phyloP scores from a whole-genome alignment of 2,888 invertebrate species.

The Tipula helvola region DNA sequence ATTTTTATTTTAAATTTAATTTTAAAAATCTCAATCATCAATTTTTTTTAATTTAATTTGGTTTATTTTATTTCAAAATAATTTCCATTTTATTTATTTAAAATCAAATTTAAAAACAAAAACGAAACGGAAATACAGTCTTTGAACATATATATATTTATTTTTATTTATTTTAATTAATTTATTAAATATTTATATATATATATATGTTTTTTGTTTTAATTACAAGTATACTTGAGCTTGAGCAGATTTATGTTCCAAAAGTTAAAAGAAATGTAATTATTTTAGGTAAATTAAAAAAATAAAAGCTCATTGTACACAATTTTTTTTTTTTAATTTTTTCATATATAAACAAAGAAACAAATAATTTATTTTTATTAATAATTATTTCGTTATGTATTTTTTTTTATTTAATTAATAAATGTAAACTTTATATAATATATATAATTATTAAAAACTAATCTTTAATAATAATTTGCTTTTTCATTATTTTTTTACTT shows the following conservation, averaged over 20 bases:
- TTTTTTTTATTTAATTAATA: background rate
- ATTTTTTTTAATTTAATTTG: background rate
- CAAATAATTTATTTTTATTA: background rate
- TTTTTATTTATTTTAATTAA: conserved; percentile 20
- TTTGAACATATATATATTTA: conserved; percentile 30
- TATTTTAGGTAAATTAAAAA: background rate
- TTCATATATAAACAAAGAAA: background rate
- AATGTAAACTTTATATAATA: background rate
- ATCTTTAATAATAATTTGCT: background rate
- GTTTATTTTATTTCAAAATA: background rate
- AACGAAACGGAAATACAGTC: conserved; percentile 38
- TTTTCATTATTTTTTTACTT: background rate
- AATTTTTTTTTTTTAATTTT: background rate
- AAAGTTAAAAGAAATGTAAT: background rate
- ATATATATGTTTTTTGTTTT: background rate
- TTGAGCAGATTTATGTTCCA: background rate
- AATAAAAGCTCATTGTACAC: background rate
- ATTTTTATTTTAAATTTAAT: background rate
- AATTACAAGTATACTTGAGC: background rate
- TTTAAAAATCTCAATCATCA: conserved; percentile 4
- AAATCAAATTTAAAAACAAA: conserved; percentile 18
- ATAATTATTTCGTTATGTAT: background rate
- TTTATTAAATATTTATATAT: conserved; percentile 11
- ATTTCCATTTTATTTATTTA: conserved; percentile 6
- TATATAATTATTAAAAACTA: background rate